phyloP scores from a whole-genome alignment of 1,140 invertebrate genomes.

The Ganaspis sp. region DNA sequence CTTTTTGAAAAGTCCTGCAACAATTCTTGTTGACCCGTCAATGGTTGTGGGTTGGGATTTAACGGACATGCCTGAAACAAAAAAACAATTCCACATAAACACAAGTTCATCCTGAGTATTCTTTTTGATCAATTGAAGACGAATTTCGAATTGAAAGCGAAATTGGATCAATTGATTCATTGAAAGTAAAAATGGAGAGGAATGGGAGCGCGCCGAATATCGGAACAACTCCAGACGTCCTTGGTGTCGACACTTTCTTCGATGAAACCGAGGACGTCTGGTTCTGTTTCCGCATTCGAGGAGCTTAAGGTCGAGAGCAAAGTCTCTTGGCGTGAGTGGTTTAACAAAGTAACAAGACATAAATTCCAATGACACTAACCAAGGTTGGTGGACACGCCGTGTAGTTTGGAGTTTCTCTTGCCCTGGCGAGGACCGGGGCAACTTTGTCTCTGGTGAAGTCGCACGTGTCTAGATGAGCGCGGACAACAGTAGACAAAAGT shows the following conservation, averaged over 20 bases:
- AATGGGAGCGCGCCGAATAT: slow-evolving; percentile 35
- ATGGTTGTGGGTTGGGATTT: slow-evolving; percentile 92
- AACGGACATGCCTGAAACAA: slow-evolving; percentile 92
- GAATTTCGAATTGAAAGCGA: too few relatives aligned
- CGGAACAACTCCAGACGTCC: slow-evolving; percentile 51
- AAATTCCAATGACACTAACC: slow-evolving; percentile 79
- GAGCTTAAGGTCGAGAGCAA: slow-evolving; percentile 34
- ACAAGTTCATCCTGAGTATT: too few relatives aligned
- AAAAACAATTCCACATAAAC: slow-evolving; percentile 56
- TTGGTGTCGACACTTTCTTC: slow-evolving; percentile 42
- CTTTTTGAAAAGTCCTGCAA: slow-evolving; percentile 93
- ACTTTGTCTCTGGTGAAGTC: slow-evolving; percentile 96
- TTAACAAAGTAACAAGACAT: slow-evolving; percentile 29
- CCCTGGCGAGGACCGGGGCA: slow-evolving; percentile 88
- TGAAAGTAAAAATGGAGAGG: too few relatives aligned
- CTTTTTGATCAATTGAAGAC: too few relatives aligned
- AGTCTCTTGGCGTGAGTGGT: not conserved
- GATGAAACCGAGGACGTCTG: slow-evolving; percentile 55
- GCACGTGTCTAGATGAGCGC: slow-evolving; percentile 95
- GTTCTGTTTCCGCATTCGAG: slow-evolving; percentile 55
- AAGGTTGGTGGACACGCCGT: slow-evolving; percentile 87
- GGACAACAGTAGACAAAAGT: slow-evolving; percentile 89
- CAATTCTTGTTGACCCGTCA: slow-evolving; percentile 86
- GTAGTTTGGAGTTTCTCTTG: slow-evolving; percentile 91
- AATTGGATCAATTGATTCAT: too few relatives aligned